A percentile compares a stretch with the other conserved stretches of the same genome.
Conservation (phyloP, 2,888 invertebrate species). For the Catotricha subobsoleta region DNA sequence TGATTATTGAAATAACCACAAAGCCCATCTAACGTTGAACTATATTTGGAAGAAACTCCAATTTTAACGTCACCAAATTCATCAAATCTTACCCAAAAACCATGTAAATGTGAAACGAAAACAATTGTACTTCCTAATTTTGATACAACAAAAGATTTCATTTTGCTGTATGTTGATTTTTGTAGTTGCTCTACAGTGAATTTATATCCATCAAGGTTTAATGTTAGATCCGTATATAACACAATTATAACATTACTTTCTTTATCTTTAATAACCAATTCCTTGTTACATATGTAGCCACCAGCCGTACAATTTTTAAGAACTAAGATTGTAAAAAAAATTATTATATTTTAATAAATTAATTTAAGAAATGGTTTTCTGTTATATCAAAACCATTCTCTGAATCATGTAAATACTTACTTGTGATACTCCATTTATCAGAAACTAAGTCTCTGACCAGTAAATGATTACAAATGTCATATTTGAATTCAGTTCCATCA, state of each 20-base stretch:
- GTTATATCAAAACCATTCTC: too few species aligned
- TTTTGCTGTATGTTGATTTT: slow-evolving; percentile 23
- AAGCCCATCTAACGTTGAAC: slow-evolving; percentile 51
- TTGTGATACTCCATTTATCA: slow-evolving; percentile 49
- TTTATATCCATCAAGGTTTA: slow-evolving; percentile 49
- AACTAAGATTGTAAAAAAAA: slow-evolving; percentile 33
- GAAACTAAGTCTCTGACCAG: slow-evolving; percentile 48
- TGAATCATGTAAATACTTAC: slow-evolving; percentile 35
- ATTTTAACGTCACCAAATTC: slow-evolving; percentile 49
- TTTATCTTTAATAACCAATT: slow-evolving; percentile 41
- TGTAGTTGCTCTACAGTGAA: slow-evolving; percentile 25
- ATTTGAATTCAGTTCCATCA: slow-evolving; percentile 59
- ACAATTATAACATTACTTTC: slow-evolving; percentile 33
- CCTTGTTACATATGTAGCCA: slow-evolving; percentile 36
- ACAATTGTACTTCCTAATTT: slow-evolving; percentile 49
- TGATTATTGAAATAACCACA: slow-evolving; percentile 61
- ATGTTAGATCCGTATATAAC: slow-evolving; percentile 38
- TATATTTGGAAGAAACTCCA: slow-evolving; percentile 44
- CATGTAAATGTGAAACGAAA: slow-evolving; percentile 48
- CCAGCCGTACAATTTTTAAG: slow-evolving; percentile 43
- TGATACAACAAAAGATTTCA: slow-evolving; percentile 41
- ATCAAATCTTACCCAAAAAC: slow-evolving; percentile 57
- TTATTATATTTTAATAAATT: background rate
- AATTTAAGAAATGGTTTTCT: too few species aligned
- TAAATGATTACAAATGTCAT: slow-evolving; percentile 64